Base-by-base conservation (phyloP, 1,140 invertebrate species). In the Sitophilus oryzae region DNA sequence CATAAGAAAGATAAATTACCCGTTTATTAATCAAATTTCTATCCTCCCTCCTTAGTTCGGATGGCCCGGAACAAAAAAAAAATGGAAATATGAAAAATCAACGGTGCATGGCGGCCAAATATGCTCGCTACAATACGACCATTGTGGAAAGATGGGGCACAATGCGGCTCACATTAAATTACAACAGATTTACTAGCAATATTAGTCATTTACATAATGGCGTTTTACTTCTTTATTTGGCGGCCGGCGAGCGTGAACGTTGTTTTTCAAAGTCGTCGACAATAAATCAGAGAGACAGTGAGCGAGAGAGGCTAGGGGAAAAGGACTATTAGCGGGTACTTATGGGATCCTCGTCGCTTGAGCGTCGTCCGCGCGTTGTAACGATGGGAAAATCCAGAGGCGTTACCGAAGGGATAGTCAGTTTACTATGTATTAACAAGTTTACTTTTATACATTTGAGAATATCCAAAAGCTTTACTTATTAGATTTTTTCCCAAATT, bases 291-390 rank as follows among this genome's bases (percentile, higher is more conserved):
- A 45, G 49, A 42, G 37, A 38, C 40, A 52, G 50, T 60, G 45
- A 44, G 62, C 62, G 64, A 62, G 60, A 64, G 59, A 60, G 56
- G 62, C 64, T 66, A 49, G 48, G 62, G 64, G 64, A 62, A 59
- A 64, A 60, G 62, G 56, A 61, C 64, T 66, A 66, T 66, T 66
- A 66, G 62, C 63, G 65, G 65, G 63, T 66, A 66, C 65, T 66
- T 65, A 62, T 48, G 49, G 57, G 47, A 44, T 56, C 45, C 53
- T 56, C 53, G n/a, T n/a, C n/a, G n/a, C n/a, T 54, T 54, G 52
- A 55, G 56, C 56, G 51, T 52, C 51, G 54, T 63, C 54, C 40
- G 52, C 44, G 45, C 40, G 52, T 52, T 23, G 50, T 55, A 21
- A 41, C 36, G 42, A 43, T 58, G 60, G 55, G 60, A 40, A 50